These are phyloP conservation scores for Cynaeus angustus DNA, from an alignment of 2,888 invertebrate genomes.

Conservation along the genomic window DNA sequence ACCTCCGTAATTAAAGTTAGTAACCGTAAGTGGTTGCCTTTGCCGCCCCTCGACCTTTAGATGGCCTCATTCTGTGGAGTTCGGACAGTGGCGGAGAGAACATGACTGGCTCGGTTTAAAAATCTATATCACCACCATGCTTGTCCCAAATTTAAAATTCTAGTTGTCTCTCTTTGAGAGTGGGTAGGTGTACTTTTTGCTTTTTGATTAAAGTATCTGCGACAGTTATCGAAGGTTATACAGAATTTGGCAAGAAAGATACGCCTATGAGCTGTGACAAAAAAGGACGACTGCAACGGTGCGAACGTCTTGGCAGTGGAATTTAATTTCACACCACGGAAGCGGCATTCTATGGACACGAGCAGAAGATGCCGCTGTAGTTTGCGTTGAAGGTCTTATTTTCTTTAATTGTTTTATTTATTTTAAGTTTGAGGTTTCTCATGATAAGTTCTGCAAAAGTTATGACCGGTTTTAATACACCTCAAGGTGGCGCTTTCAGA, in stretches of 20 bases:
- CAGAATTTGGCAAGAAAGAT: background rate
- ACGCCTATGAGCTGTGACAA: constrained; percentile 1
- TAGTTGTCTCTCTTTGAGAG: too few species aligned
- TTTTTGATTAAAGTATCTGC: too few species aligned
- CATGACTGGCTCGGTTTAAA: too few species aligned
- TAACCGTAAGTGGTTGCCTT: constrained; percentile 57
- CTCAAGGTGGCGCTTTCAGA: too few species aligned
- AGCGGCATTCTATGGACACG: constrained; percentile 60
- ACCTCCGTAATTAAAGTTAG: constrained; percentile 63
- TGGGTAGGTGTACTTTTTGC: too few species aligned
- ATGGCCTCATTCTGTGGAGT: background rate
- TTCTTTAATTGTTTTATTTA: background rate
- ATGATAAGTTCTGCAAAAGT: too few species aligned
- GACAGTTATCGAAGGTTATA: too few species aligned
- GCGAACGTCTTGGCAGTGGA: constrained; percentile 62
- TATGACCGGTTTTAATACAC: too few species aligned
- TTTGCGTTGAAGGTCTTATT: background rate
- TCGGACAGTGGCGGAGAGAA: constrained; percentile 15
- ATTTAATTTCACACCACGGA: constrained; percentile 66
- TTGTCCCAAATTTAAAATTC: too few species aligned
- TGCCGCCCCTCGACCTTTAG: constrained; percentile 47
- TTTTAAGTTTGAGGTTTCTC: too few species aligned
- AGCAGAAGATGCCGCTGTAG: constrained; percentile 36
- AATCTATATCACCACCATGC: too few species aligned
- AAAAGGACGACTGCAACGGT: constrained; percentile 43